Base-by-base conservation (phyloP, 2,888 invertebrate species). In the Peribatodes rhomboidaria region DNA sequence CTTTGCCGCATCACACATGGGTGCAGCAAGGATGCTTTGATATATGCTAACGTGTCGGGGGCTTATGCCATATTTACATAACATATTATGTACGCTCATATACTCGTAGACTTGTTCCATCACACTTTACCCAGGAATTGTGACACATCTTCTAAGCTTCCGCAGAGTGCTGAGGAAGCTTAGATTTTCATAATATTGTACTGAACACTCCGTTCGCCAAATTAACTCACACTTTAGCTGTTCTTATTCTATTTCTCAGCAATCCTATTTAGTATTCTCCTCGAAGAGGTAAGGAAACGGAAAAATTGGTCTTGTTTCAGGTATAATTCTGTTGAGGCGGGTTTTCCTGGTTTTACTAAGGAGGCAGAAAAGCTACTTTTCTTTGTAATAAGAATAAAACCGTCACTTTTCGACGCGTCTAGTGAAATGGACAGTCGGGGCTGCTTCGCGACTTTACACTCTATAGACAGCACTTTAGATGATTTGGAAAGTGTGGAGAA, bases 191-290 rank as follows among this genome's bases (percentile, higher is more conserved):
- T n/a, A n/a, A 39, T 22, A n/a, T 10, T 55, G 8, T 55, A 33
- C 42, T 11, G 55, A 44, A 55, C 55, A 33, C 11, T 27, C n/a
- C 1, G 0, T 11, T 11, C 1, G 1, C 0, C 2, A 20, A n/a
- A 4, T 50, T 7, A 27, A 8, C 44, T 37, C 13, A 31, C 16
- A 27, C 13, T 18, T 49, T 35, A 11, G 50, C 52, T 7, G 42
- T 37, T 60, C 11, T 27, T 44, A 57, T 59, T 52, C 20, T 52
- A 50, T 62, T 65, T 65, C 52, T 35, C 55, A 63, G 58, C 63
- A 66, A 66, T 55, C 39, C 49, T 61, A 53, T 61, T 70, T 56
- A 58, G 44, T 58, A 65, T 68, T 70, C 58, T 44, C 31, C 63
- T 42, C 61, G 31, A 47, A 61, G 55, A n/a, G 31, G 59, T 58